Evolutionary conservation across 1,140 invertebrate genomes (phyloP), one percentile per base, ranked within the genome.

Genomic region (Laupala kohalensis): DNA sequence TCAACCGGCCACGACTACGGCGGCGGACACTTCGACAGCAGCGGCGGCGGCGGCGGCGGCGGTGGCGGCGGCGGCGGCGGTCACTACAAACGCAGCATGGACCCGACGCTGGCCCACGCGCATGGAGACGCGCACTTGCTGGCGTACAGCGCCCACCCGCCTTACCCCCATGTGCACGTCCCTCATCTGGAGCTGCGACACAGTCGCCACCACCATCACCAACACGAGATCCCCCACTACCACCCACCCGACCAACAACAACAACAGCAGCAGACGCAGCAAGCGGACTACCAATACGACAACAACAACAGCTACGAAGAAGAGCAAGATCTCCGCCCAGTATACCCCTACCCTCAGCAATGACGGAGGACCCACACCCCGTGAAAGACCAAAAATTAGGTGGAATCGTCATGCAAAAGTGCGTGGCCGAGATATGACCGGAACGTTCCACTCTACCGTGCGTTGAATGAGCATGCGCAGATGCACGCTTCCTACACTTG

Each of bases 1-100:
- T 91, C 90, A 1, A 86, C 82, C 19, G 84, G 84, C 26, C 85
- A 86, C 75, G 88, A 88, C 77, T 85, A 85, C 74, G 83, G 85
- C 69, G 87, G 86, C 77, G 82, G 85, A 24, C 25, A 65, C 37
- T 83, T 85, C 74, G 84, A 63, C 25, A 15, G 19, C 30, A 26
- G 28, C n/a, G 68, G 68, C 0, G 69, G 69, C 12, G 70, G 71
- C 26, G 73, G 64, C 37, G 19, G 37, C 37, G 37, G 37, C 37
- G 4, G 37, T 19, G 37, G 37, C 37, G 37, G 37, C 29, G 24
- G 25, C 19, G 74, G 70, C 4, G 30, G 69, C 64, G 73, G 62
- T 19, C 37, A 71, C 63, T 71, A 65, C 70, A 65, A 64, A 26
- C 53, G 28, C 19, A 71, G 70, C 25, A 27, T 68, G 26, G 67